Conservation (phyloP, 2,888 invertebrate species). For the Cephus runcator region DNA sequence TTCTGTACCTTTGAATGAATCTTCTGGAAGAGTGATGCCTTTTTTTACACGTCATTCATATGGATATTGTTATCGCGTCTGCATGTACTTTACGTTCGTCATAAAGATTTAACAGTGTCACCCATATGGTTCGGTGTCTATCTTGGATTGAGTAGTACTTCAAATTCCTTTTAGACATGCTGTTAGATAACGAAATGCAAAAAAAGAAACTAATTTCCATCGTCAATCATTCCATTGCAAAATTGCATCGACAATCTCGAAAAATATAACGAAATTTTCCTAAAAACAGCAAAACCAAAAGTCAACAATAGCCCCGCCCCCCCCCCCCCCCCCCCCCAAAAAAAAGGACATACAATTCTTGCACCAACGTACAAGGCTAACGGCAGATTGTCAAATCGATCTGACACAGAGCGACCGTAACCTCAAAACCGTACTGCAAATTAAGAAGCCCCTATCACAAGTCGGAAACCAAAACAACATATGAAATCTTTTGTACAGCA, state of each 20-base stretch:
- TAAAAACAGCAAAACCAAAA: neutral
- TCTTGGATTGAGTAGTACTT: neutral
- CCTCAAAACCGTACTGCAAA: neutral
- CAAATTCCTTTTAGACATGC: neutral
- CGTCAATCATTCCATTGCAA: neutral
- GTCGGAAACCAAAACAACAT: neutral
- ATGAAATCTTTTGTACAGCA: neutral
- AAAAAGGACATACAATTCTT: neutral
- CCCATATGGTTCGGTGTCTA: neutral
- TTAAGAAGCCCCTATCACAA: neutral
- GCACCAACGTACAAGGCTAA: neutral
- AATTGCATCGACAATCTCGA: neutral
- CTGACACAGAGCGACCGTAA: neutral
- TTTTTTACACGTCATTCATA: neutral
- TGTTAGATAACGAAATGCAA: neutral
- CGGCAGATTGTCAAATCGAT: neutral
- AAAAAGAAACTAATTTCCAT: neutral
- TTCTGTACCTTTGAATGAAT: neutral
- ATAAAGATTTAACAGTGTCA: neutral
- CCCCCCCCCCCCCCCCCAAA: no score
- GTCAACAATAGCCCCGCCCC: neutral
- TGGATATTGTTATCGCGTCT: neutral
- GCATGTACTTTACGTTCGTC: neutral
- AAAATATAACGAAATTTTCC: neutral
- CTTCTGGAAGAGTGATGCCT: neutral